phyloP scores from a whole-genome alignment of 1,140 invertebrate genomes.

The Tetramorium alpestre region DNA sequence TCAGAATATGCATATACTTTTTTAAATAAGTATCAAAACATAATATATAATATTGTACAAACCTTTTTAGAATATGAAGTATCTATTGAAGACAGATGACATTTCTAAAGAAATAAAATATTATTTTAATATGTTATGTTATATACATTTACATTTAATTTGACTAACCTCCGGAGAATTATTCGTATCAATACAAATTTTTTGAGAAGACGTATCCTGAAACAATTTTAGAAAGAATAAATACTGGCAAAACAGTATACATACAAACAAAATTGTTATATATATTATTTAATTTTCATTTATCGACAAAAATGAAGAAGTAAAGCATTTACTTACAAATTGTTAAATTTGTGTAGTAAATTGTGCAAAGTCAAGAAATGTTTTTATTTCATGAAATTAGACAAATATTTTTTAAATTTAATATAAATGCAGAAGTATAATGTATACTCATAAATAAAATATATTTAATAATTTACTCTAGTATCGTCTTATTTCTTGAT shows the following conservation, averaged over 20 bases:
- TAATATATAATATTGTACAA: neutral
- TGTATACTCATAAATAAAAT: neutral
- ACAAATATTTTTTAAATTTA: neutral
- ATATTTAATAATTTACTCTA: neutral
- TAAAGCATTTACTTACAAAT: neutral
- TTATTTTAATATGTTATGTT: constrained; percentile 16
- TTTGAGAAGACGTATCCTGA: constrained; percentile 51
- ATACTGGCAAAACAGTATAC: neutral
- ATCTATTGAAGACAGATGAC: neutral
- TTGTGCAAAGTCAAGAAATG: too few species aligned
- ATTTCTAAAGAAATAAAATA: constrained; percentile 22
- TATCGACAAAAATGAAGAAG: neutral
- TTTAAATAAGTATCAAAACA: neutral
- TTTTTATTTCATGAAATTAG: neutral
- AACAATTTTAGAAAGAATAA: constrained; percentile 41
- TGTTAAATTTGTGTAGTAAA: too few species aligned
- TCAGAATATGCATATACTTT: neutral
- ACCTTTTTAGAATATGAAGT: constrained; percentile 33
- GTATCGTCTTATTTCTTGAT: neutral
- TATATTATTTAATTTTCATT: neutral
- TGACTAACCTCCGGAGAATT: constrained; percentile 49
- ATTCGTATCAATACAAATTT: constrained; percentile 19
- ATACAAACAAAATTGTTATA: neutral
- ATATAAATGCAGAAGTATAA: neutral
- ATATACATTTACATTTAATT: constrained; percentile 10